Base-by-base conservation (phyloP, 2,888 invertebrate genomes). In the Apodemia mormo region DNA sequence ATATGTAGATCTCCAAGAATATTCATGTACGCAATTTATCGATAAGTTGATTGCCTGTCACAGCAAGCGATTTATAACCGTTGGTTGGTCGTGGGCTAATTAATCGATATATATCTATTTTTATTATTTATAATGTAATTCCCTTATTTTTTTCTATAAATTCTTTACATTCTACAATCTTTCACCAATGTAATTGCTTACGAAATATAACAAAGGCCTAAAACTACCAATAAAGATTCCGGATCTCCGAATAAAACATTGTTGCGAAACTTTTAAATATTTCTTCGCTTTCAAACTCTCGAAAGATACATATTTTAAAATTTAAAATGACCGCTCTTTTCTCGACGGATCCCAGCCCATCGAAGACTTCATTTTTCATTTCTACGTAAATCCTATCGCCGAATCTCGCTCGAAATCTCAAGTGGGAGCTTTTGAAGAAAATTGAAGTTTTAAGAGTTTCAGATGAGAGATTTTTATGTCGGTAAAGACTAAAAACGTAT, bases 291-390 rank as follows among this genome's bases (percentile, higher is more conserved):
- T 68, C 9, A 61, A 45, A 64, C 58, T 58, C 45, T 68, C 61
- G 49, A 64, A 68, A 64, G 61, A 45, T 37, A 61, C 30, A 64
- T 68, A 68, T 68, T 68, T 68, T 64, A 68, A 49, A 68, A 49
- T 64, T 22, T 65, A 68, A 68, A 68, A 68, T 49, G 68, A 33
- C 49, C 49, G 61, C 68, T 43, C 56, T 68, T 33, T 68, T 56
- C 68, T 70, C 14, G 30, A 45, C 29, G 68, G 58, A 67, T 66
- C 58, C 40, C 61, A 54, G 45, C 66, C 72, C 67, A 70, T 73
- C 58, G 73, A 65, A 72, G 69, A 69, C 70, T 66, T 74, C 74
- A 74, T 75, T 71, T 72, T 72, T 74, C 74, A 74, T 72, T 52
- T 52, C 68, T 70, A 49, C 54, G 69, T 73, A 64, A 71, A 72